These are phyloP conservation scores for Papilio machaon DNA, from an alignment of 1,140 invertebrate species.

Conservation along the genomic window DNA sequence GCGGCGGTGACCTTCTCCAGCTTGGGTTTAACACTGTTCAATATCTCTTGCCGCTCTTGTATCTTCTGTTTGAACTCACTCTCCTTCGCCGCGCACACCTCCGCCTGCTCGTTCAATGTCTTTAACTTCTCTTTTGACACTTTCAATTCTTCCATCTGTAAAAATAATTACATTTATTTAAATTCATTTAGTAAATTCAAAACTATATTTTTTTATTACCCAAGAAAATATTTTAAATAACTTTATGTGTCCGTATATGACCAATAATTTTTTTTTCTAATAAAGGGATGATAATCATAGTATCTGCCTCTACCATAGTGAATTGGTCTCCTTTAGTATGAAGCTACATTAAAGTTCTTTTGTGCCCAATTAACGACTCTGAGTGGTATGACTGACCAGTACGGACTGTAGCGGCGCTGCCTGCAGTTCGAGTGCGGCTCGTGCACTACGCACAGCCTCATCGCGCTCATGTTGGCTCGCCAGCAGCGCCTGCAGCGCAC, in stretches of 20 bases:
- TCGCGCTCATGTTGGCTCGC: conserved; percentile 41
- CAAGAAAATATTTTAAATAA: too few relatives aligned
- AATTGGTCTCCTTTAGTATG: too few relatives aligned
- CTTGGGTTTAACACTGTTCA: conserved; percentile 45
- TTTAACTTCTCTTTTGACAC: conserved; percentile 71
- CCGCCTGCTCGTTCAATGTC: conserved; percentile 54
- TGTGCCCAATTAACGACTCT: neutral
- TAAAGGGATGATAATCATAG: too few relatives aligned
- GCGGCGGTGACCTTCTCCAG: conserved; percentile 38
- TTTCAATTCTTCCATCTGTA: conserved; percentile 75
- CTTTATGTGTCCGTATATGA: too few relatives aligned
- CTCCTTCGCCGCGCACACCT: conserved; percentile 43
- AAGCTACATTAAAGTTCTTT: neutral
- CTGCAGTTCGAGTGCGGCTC: conserved; percentile 46
- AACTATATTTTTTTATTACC: neutral
- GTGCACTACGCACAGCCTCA: conserved; percentile 44
- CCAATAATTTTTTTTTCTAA: too few relatives aligned
- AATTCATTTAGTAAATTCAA: neutral
- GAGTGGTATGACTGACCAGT: conserved; percentile 44
- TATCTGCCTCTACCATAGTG: too few relatives aligned
- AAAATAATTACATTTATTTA: conserved; percentile 37
- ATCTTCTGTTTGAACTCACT: conserved; percentile 42
- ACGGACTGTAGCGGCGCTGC: conserved; percentile 59
- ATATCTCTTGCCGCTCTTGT: conserved; percentile 44
- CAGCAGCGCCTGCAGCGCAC: conserved; percentile 52